A percentile compares a stretch with the other conserved stretches of the same genome.
phyloP scores from a whole-genome alignment of 2,797 vertebrate genomes.

The Poeciliopsis presidionis region DNA sequence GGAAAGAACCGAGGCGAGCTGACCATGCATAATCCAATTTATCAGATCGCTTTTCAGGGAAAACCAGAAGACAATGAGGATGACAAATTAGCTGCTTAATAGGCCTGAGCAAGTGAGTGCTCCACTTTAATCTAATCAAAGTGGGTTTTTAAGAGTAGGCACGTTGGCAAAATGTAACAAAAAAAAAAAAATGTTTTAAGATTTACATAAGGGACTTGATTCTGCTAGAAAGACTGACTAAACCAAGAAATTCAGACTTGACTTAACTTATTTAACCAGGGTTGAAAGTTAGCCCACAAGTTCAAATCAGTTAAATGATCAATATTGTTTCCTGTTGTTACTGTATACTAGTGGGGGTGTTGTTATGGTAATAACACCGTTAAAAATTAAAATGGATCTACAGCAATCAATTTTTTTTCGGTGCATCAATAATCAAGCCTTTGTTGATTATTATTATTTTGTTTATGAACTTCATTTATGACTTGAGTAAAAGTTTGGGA shows the following conservation, averaged over 20 bases:
- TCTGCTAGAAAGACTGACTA: not conserved
- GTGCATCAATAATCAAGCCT: not conserved
- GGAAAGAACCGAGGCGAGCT: not conserved
- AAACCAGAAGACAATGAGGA: slow-evolving; percentile 4
- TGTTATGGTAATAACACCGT: not conserved
- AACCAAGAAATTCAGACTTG: not conserved
- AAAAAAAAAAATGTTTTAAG: no score
- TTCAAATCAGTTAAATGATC: not conserved
- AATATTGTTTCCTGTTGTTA: not conserved
- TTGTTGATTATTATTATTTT: not conserved
- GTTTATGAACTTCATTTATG: not conserved
- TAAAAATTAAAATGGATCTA: no score
- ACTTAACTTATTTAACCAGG: not conserved
- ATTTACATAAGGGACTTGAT: not conserved
- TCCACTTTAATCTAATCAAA: slow-evolving; percentile 1
- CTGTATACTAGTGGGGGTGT: not conserved
- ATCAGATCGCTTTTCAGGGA: not conserved
- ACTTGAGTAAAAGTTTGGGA: not conserved
- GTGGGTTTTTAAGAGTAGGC: no score
- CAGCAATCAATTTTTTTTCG: not conserved
- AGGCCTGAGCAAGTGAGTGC: not conserved
- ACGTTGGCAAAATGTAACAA: not conserved
- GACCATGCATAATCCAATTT: not conserved
- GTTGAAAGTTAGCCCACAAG: not conserved
- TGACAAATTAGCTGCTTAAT: slow-evolving; percentile 2